These are phyloP conservation scores for Actinia tenebrosa DNA, from an alignment of 64 coral and sea anemone genomes.

Conservation along the genomic window DNA sequence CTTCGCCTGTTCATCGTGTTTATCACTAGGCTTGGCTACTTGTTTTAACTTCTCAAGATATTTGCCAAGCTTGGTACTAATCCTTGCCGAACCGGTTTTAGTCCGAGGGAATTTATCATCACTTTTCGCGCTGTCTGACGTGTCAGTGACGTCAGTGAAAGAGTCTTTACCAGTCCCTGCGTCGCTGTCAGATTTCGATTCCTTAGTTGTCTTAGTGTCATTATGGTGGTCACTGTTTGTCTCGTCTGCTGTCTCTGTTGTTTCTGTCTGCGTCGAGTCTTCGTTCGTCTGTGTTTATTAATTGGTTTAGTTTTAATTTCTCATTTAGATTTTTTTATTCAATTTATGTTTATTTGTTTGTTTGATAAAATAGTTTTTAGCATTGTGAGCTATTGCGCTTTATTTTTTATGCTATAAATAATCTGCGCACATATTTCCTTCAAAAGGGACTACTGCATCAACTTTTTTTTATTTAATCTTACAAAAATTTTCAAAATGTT, in stretches of 20 bases:
- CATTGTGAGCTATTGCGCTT: neutral
- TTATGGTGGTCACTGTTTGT: neutral
- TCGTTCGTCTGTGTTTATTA: neutral
- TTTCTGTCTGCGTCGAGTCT: neutral
- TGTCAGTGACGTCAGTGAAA: conserved; percentile 7
- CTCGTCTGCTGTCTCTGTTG: neutral
- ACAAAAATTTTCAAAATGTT: no score
- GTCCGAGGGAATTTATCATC: conserved; percentile 41
- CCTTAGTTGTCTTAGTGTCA: neutral
- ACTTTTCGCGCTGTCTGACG: conserved; percentile 3
- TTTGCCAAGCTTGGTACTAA: conserved; percentile 62
- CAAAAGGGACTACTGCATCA: no score
- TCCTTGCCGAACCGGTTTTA: conserved; percentile 29
- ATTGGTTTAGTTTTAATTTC: neutral
- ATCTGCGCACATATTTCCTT: neutral
- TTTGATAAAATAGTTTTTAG: neutral
- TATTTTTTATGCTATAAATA: neutral
- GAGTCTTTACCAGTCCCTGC: neutral
- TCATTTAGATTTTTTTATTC: conserved; percentile 2
- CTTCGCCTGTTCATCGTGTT: neutral
- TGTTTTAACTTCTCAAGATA: conserved; percentile 35
- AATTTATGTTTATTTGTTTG: neutral
- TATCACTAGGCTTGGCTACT: neutral
- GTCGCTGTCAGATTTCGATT: neutral
- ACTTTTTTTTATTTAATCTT: no score